Percentiles rank a stretch among this genome's conserved stretches.
Conservation (phyloP, 1,140 invertebrate species). For the Anastrepha obliqua region DNA sequence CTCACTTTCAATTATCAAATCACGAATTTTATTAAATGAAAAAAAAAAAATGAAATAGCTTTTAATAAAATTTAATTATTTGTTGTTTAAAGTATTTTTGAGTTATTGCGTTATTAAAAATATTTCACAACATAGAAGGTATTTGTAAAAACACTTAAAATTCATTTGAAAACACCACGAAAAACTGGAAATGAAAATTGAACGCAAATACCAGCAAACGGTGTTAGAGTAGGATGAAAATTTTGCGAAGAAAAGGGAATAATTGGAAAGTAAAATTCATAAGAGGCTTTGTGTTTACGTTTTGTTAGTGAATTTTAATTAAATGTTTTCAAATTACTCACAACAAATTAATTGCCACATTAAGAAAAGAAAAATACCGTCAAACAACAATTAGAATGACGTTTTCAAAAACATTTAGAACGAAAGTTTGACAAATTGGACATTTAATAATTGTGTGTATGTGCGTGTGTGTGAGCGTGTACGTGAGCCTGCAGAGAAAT, state of each 20-base stretch:
- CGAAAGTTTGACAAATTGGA: slow-evolving; percentile 35
- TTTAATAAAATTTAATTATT: slow-evolving; percentile 9
- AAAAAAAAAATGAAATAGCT: not conserved
- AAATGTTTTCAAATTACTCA: slow-evolving; percentile 39
- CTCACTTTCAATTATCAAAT: not conserved
- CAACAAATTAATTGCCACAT: slow-evolving; percentile 21
- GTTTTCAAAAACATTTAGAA: slow-evolving; percentile 63
- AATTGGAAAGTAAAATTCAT: slow-evolving; percentile 18
- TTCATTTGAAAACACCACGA: slow-evolving; percentile 20
- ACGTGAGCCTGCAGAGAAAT: not conserved
- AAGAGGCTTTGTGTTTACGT: slow-evolving; percentile 23
- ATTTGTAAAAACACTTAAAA: slow-evolving; percentile 38
- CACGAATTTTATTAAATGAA: slow-evolving; percentile 3
- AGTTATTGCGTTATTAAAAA: not conserved
- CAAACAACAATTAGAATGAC: slow-evolving; percentile 70
- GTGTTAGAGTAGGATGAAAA: not conserved
- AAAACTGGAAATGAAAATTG: slow-evolving; percentile 22
- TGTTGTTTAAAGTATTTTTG: not conserved
- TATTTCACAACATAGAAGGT: slow-evolving; percentile 31
- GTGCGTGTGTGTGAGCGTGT: not conserved
- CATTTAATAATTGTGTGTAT: not conserved
- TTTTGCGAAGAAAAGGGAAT: slow-evolving; percentile 12
- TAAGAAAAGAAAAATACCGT: slow-evolving; percentile 59
- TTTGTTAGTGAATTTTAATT: not conserved
- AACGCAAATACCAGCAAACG: not conserved